A percentile compares a stretch with the other conserved stretches of the same genome.
Evolutionary conservation across 1,140 invertebrate species (phyloP).

Genomic region (Diachasmimorpha longicaudata): DNA sequence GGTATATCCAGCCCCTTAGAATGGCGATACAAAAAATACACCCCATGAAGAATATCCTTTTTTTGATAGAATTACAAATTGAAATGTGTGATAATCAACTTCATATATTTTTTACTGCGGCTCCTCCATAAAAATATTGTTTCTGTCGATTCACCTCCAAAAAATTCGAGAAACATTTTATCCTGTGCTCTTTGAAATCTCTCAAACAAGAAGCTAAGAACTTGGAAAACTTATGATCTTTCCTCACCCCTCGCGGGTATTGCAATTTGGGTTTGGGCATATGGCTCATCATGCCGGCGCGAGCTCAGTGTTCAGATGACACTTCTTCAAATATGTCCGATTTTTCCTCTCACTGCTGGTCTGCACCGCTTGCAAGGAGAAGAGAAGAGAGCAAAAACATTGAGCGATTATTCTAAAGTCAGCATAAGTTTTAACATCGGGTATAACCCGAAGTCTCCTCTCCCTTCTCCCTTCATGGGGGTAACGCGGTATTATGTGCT

Average conservation of each 20-base stretch:
- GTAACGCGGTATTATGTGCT: too few species aligned
- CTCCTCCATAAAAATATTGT: background rate
- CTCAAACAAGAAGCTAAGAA: background rate
- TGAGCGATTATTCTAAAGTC: background rate
- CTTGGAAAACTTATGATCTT: background rate
- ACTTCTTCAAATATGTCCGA: background rate
- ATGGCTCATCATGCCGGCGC: background rate
- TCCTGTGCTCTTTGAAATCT: background rate
- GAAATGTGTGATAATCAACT: background rate
- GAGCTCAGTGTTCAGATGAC: slow-evolving; percentile 12
- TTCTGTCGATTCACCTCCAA: background rate
- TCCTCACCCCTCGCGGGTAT: background rate
- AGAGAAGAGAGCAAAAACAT: background rate
- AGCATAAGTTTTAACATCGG: too few species aligned
- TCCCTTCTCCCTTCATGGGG: too few species aligned
- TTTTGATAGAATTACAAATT: background rate
- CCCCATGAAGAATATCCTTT: background rate
- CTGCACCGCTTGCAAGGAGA: background rate
- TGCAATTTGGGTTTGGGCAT: background rate
- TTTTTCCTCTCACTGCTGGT: background rate
- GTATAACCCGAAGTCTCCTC: too few species aligned
- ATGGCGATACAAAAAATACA: background rate
- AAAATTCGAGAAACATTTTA: background rate
- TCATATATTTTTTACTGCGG: background rate
- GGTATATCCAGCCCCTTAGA: background rate